These are phyloP conservation scores for Staurois parvus DNA, from an alignment of 2,797 vertebrate species.

Conservation along the genomic window DNA sequence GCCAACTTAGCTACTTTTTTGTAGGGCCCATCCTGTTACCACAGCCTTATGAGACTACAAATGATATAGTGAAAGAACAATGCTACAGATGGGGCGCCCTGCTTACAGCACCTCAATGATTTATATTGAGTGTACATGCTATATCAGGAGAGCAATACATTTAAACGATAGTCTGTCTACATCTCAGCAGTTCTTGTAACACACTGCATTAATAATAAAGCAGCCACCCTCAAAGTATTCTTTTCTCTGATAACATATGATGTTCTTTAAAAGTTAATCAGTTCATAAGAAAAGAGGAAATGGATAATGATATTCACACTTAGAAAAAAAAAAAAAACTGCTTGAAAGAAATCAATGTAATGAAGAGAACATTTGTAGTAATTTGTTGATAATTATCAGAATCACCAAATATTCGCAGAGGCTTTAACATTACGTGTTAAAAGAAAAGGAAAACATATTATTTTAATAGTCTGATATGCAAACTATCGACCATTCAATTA, in stretches of 20 bases:
- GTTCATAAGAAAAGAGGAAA: slow-evolving; percentile 75
- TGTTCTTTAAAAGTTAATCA: slow-evolving; percentile 71
- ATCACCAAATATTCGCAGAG: slow-evolving; percentile 94
- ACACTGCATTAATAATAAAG: slow-evolving; percentile 58
- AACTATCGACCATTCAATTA: slow-evolving; percentile 99
- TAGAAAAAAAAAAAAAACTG: slow-evolving; percentile 70
- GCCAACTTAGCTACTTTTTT: not conserved
- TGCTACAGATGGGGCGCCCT: slow-evolving; percentile 8
- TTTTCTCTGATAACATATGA: slow-evolving; percentile 61
- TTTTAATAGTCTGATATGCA: slow-evolving; percentile 99
- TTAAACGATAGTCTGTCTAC: slow-evolving; percentile 48
- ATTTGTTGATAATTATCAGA: slow-evolving; percentile 99
- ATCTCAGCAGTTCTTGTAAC: slow-evolving; percentile 53
- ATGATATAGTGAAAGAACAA: not conserved
- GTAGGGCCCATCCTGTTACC: not conserved
- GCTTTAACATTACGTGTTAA: slow-evolving; percentile 97
- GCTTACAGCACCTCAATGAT: slow-evolving; percentile 32
- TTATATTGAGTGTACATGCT: slow-evolving; percentile 28
- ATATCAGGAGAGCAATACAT: slow-evolving; percentile 22
- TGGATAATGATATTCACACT: slow-evolving; percentile 78
- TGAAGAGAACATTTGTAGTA: slow-evolving; percentile 99
- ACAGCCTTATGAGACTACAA: not conserved
- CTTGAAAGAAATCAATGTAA: slow-evolving; percentile 96
- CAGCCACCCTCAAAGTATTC: slow-evolving; percentile 40
- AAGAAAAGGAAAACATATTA: slow-evolving; percentile 99